Conservation (phyloP, 2,113 vertebrate genomes). For the Cyphomyrus plagiostoma region DNA sequence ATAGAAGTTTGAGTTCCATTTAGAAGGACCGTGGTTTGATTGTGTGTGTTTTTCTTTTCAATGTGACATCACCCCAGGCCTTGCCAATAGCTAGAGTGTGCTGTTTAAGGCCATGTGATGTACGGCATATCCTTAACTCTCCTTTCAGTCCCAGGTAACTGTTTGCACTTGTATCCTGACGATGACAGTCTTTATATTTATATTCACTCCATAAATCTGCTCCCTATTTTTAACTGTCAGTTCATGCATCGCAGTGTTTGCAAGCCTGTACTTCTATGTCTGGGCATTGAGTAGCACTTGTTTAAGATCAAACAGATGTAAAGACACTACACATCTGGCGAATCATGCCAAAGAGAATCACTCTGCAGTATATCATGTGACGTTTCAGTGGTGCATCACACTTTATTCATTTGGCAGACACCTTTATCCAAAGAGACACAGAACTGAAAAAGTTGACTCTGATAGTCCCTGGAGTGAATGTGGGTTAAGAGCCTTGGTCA, state of each 20-base stretch:
- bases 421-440: not conserved
- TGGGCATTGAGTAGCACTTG: not conserved
- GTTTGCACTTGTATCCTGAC: not conserved
- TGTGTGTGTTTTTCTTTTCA: not conserved
- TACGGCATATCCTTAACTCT: conserved; percentile 53
- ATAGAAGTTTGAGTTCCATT: not conserved
- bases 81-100: not conserved
- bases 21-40: not conserved
- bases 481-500: not conserved
- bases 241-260: not conserved
- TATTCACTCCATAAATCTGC: not conserved
- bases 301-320: not conserved
- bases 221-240: not conserved
- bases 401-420: not conserved
- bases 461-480: not conserved
- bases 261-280: too few species aligned
- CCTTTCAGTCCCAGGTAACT: conserved; percentile 68
- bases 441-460: not conserved
- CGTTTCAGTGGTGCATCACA: not conserved
- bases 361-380: not conserved
- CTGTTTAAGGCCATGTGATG: not conserved
- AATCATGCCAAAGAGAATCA: not conserved
- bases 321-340: not conserved
- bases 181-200: not conserved
- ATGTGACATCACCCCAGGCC: not conserved